Base-by-base conservation (phyloP, 1,140 invertebrate species). In the Papilio xuthus region DNA sequence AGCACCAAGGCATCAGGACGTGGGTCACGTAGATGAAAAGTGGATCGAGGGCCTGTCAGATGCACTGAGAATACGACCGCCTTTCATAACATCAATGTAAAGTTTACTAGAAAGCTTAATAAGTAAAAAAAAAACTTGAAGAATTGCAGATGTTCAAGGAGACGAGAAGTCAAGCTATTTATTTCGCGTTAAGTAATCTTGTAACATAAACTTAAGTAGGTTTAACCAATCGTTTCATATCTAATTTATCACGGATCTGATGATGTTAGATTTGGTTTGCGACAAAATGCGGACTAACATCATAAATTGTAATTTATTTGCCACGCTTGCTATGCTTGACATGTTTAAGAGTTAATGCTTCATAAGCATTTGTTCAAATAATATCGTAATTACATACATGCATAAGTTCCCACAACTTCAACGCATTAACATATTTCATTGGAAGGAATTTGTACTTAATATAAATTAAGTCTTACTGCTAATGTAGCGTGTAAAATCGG, bases 1-100 rank as follows among this genome's bases (percentile, higher is more conserved):
- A 74, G 72, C 72, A 47, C 10, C 72, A 74, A 74, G 72, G 72
- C 72, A 74, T 53, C 72, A 53, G 47, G 72, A 74, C 47, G 72
- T 74, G 72, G 72, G 47, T 53, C 72, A 56, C 72, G 72, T 74
- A 74, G 44, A 74, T 56, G 13, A 41, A 56, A 74, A 53, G 72
- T 74, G 47, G 72, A 53, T n/a, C 72, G 44, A 56, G 72, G 44
- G 72, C 28, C 47, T 26, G 26, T 53, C 44, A 26, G 72, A 74
- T 53, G 72, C 47, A 53, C 12, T 1, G n/a, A 74, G 72, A 74
- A 74, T 53, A 47, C 44, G 72, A 74, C 15, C 47, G 47, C 72
- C 4, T 53, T 74, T 74, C 44, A 42, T 41, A 23, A 73, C 41
- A 20, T 12, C 71, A 23, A 23, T 60, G 23, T 26, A 1, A 60